Percentiles rank a stretch among this genome's conserved stretches.
phyloP scores from a whole-genome alignment of 1,140 invertebrate species.

The Pseudomyrmex flavicornis region DNA sequence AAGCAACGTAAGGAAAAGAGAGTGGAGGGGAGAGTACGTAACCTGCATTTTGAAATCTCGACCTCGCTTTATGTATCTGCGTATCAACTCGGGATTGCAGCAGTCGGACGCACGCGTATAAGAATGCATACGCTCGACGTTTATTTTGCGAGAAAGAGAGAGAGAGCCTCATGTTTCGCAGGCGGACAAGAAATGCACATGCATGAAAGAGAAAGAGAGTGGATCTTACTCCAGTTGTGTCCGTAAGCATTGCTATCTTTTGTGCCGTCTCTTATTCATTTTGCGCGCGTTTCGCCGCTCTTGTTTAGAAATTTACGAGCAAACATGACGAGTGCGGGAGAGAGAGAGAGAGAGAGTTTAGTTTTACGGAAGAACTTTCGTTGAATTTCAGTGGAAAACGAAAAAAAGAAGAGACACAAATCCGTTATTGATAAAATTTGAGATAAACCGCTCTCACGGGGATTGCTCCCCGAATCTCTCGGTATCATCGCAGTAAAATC shows the following conservation, averaged over 20 bases:
- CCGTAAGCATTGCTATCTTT: conserved; percentile 22
- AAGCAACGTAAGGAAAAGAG: background rate
- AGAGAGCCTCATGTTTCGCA: background rate
- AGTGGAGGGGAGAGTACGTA: background rate
- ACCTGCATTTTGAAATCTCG: conserved; percentile 41
- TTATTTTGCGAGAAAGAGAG: background rate
- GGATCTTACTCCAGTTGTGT: background rate
- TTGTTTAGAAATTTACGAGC: conserved; percentile 11
- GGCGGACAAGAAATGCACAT: background rate
- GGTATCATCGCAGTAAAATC: background rate
- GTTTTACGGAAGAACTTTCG: background rate
- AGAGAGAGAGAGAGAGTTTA: background rate
- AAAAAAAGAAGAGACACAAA: no score
- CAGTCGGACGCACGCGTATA: background rate
- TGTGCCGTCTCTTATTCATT: conserved; percentile 30
- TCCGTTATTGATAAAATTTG: conserved; percentile 14
- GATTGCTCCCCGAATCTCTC: background rate
- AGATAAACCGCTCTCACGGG: background rate
- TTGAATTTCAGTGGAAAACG: background rate
- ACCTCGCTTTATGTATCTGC: conserved; percentile 20
- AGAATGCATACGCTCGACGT: conserved; percentile 6
- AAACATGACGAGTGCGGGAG: no score
- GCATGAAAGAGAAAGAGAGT: background rate
- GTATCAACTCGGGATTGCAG: conserved; percentile 16
- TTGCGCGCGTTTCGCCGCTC: background rate